Evolutionary conservation across 2,113 vertebrate genomes (phyloP).

Genomic region (Bettongia penicillata): DNA sequence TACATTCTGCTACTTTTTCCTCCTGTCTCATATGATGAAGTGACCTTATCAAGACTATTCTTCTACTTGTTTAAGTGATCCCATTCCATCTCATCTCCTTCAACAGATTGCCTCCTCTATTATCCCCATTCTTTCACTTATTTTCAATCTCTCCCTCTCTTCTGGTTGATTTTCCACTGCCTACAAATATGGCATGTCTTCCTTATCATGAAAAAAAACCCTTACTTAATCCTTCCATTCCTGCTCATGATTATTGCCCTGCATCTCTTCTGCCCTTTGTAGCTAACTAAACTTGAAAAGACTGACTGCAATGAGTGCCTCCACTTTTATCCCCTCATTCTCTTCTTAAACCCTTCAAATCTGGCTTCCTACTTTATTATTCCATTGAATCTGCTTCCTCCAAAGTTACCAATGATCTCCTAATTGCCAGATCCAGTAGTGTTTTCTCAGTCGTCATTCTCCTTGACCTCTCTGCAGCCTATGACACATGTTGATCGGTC

Average conservation of each 20-base stretch:
- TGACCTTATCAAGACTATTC: background rate
- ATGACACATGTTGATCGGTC: background rate
- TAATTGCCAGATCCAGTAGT: background rate
- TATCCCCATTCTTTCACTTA: background rate
- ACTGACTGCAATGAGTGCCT: background rate
- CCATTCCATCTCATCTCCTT: background rate
- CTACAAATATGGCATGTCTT: background rate
- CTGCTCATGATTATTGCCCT: background rate
- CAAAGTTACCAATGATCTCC: background rate
- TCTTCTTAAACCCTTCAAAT: background rate
- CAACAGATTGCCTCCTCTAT: background rate
- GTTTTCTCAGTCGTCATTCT: background rate
- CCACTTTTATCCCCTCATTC: background rate
- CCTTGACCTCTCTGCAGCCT: background rate
- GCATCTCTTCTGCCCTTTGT: background rate
- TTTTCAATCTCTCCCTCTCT: background rate
- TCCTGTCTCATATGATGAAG: background rate
- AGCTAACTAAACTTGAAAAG: background rate
- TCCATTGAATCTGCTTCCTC: background rate
- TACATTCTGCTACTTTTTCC: background rate
- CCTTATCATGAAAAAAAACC: background rate
- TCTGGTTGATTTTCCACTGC: background rate
- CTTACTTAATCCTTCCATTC: background rate
- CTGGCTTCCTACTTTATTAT: background rate
- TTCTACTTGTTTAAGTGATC: background rate